Conservation (phyloP, 2,888 invertebrate genomes). For the Andrena flavipes region DNA sequence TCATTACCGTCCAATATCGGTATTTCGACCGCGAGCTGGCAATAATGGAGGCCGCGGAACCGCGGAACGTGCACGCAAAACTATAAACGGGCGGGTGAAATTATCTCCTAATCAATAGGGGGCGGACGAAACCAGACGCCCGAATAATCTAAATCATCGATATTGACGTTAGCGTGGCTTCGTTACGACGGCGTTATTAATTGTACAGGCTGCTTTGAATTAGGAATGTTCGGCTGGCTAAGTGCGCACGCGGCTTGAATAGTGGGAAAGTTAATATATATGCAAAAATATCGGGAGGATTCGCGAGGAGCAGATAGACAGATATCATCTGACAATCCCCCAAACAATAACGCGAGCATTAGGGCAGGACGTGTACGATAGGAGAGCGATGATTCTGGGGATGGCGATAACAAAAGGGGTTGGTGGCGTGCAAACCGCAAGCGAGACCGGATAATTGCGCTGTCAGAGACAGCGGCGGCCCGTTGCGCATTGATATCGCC, state of each 20-base stretch:
- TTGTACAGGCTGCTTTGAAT: not conserved
- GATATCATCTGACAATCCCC: conserved; percentile 73
- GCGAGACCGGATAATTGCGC: conserved; percentile 80
- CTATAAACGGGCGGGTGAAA: conserved; percentile 30
- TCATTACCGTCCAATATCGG: conserved; percentile 46
- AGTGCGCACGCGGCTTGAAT: not conserved
- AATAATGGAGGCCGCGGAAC: conserved; percentile 46
- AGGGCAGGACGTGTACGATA: conserved; percentile 56
- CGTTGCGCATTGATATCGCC: conserved; percentile 68
- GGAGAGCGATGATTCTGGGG: conserved; percentile 58
- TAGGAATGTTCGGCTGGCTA: not conserved
- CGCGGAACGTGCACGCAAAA: conserved; percentile 29
- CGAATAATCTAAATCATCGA: conserved; percentile 45
- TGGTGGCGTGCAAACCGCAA: conserved; percentile 75
- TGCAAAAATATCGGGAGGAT: conserved; percentile 32
- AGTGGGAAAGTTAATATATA: conserved; percentile 13
- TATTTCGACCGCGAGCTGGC: conserved; percentile 27
- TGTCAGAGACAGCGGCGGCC: conserved; percentile 79
- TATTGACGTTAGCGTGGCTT: conserved; percentile 9
- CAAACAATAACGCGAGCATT: conserved; percentile 60
- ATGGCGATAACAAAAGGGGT: conserved; percentile 65
- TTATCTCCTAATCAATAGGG: conserved; percentile 39
- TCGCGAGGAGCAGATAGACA: conserved; percentile 43
- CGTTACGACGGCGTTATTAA: not conserved
- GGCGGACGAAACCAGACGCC: conserved; percentile 18